phyloP scores from a whole-genome alignment of 2,113 vertebrate species.

The Gallinago undulata region DNA sequence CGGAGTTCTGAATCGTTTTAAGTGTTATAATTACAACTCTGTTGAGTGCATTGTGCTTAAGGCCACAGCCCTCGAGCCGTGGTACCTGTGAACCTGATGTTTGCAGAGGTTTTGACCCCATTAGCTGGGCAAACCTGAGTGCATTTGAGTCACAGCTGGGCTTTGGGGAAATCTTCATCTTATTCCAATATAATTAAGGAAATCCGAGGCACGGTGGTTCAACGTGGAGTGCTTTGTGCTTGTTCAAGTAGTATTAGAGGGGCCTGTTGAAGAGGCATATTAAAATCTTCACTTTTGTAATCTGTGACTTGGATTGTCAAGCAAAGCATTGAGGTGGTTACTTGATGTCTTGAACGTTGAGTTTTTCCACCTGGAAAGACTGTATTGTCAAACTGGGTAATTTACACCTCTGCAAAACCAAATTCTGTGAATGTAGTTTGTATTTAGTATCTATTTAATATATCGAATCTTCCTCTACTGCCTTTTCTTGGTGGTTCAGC shows the following conservation, averaged over 20 bases:
- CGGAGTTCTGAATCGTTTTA: not conserved
- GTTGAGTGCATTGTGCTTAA: not conserved
- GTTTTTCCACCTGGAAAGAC: too few relatives aligned
- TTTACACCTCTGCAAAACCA: too few relatives aligned
- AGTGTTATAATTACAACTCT: conserved; percentile 40
- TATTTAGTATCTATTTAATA: not conserved
- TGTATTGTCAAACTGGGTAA: too few relatives aligned
- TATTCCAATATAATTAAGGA: conserved; percentile 14
- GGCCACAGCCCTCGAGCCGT: not conserved
- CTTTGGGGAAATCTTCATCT: conserved; percentile 24
- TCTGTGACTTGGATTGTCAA: not conserved
- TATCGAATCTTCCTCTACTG: not conserved
- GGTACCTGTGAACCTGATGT: not conserved
- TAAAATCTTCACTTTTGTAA: not conserved
- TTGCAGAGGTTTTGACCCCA: conserved; percentile 28
- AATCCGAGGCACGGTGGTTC: not conserved
- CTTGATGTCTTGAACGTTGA: too few relatives aligned
- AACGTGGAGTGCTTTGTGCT: not conserved
- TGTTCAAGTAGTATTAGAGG: not conserved
- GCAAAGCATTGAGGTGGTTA: not conserved
- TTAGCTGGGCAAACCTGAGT: conserved; percentile 36
- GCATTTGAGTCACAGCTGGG: not conserved
- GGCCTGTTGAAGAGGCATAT: not conserved
- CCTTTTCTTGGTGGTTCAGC: not conserved
- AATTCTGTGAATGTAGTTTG: not conserved